phyloP scores from a whole-genome alignment of 2,113 vertebrate genomes.

The Pteropus alecto region DNA sequence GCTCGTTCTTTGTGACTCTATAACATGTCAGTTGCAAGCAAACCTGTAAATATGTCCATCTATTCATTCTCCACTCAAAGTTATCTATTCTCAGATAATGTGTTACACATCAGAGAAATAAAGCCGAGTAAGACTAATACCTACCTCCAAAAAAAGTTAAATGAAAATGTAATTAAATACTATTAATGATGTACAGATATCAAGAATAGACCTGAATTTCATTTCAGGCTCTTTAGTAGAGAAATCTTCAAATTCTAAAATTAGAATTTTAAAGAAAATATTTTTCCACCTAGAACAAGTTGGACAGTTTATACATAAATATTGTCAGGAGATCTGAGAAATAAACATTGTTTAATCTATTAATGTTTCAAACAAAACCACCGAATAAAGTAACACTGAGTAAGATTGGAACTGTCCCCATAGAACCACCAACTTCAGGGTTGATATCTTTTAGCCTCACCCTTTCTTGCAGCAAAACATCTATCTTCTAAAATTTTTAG shows the following conservation, averaged over 20 bases:
- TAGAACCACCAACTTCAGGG: background rate
- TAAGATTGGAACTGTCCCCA: background rate
- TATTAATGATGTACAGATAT: background rate
- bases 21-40: background rate
- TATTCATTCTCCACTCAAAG: background rate
- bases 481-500: background rate
- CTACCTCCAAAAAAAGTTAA: background rate
- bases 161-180: background rate
- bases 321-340: background rate
- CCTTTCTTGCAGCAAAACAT: background rate
- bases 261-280: background rate
- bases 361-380: background rate
- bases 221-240: background rate
- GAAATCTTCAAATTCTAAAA: background rate
- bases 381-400: background rate
- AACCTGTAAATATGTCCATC: background rate
- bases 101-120: background rate
- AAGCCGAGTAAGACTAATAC: background rate
- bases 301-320: background rate
- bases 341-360: background rate
- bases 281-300: background rate
- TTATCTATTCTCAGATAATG: background rate
- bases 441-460: background rate
- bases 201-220: background rate
- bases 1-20: background rate